Evolutionary conservation across 2,797 vertebrate genomes (phyloP).

Genomic region (Leucoraja ocellata): DNA sequence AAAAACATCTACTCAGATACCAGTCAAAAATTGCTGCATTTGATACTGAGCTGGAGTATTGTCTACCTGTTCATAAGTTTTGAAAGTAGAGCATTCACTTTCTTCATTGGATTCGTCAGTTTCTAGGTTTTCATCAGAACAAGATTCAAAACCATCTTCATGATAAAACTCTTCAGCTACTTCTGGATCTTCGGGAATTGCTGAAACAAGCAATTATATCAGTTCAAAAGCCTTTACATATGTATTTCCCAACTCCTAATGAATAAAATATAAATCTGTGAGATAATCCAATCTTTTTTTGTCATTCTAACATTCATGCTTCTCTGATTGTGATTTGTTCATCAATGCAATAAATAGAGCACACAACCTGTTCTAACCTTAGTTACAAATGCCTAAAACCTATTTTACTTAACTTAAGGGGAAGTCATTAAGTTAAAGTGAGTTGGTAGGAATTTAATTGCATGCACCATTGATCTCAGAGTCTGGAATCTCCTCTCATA

Average conservation of each 20-base stretch:
- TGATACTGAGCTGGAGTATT: neutral
- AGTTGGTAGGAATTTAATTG: too few relatives aligned
- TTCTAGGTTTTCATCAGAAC: slow-evolving; percentile 60
- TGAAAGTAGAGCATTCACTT: slow-evolving; percentile 43
- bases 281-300: too few relatives aligned
- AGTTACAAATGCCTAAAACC: too few relatives aligned
- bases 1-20: neutral
- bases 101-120: slow-evolving; percentile 45
- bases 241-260: too few relatives aligned
- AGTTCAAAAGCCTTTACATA: neutral
- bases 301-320: neutral
- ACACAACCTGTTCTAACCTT: too few relatives aligned
- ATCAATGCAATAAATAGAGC: too few relatives aligned
- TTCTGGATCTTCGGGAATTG: slow-evolving; percentile 72
- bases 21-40: neutral
- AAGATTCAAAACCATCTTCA: slow-evolving; percentile 73
- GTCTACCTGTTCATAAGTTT: slow-evolving; percentile 61
- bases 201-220: slow-evolving; percentile 50
- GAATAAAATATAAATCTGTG: neutral
- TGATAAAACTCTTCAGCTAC: slow-evolving; percentile 68
- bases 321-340: too few relatives aligned
- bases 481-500: too few relatives aligned
- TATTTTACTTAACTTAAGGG: too few relatives aligned
- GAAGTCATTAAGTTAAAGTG: too few relatives aligned
- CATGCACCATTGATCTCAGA: too few relatives aligned